Evolutionary conservation across 2,113 vertebrate species (phyloP).

Genomic region (Lates calcarifer): DNA sequence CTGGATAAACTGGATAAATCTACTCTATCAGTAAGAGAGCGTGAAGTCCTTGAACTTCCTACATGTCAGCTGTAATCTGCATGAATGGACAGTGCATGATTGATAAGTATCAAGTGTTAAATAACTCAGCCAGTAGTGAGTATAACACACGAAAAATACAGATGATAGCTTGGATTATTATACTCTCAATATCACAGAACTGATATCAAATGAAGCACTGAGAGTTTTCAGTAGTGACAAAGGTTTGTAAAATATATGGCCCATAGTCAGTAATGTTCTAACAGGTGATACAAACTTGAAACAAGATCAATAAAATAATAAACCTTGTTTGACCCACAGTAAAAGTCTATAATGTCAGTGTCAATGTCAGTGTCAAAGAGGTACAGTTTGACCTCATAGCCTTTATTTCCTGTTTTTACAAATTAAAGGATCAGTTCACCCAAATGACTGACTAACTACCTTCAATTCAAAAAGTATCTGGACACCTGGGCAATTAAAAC

Average conservation of each 20-base stretch:
- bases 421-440: background rate
- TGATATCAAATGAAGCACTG: background rate
- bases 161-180: background rate
- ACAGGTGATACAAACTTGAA: background rate
- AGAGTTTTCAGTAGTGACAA: background rate
- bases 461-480: no score
- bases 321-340: background rate
- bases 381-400: background rate
- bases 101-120: slow-evolving; percentile 9
- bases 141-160: background rate
- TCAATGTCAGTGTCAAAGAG: background rate
- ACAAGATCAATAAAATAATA: slow-evolving; percentile 34
- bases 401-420: no score
- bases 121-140: background rate
- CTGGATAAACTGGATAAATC: slow-evolving; percentile 6
- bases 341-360: background rate
- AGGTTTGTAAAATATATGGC: background rate
- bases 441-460: background rate
- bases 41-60: slow-evolving; percentile 31
- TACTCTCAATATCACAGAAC: background rate
- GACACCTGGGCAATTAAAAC: no score
- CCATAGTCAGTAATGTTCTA: background rate
- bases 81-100: background rate
- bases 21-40: slow-evolving; percentile 16
- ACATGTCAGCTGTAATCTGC: slow-evolving; percentile 14